These are phyloP conservation scores for Petrolisthes manimaculis DNA, from an alignment of 2,888 invertebrate genomes.

Conservation along the genomic window DNA sequence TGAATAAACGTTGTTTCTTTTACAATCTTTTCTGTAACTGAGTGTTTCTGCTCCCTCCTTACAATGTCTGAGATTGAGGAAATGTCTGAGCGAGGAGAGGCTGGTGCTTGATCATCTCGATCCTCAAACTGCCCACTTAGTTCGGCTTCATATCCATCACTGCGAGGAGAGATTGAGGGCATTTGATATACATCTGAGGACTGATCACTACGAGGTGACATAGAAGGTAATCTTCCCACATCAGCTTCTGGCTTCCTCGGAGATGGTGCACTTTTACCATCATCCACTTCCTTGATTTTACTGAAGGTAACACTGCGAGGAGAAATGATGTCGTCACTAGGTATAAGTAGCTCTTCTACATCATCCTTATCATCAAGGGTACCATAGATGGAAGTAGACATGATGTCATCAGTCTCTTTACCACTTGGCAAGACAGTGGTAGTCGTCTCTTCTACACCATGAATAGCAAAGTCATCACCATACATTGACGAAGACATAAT, in stretches of 20 bases:
- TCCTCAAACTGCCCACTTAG: slow-evolving; percentile 51
- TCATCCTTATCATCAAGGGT: slow-evolving; percentile 42
- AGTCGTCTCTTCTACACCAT: slow-evolving; percentile 46
- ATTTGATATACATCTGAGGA: slow-evolving; percentile 47
- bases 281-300: slow-evolving; percentile 39
- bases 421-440: slow-evolving; percentile 30
- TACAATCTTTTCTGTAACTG: slow-evolving; percentile 34
- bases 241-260: slow-evolving; percentile 24
- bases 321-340: slow-evolving; percentile 48
- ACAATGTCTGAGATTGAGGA: slow-evolving; percentile 53
- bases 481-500: slow-evolving; percentile 65
- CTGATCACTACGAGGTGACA: slow-evolving; percentile 50
- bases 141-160: slow-evolving; percentile 56
- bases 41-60: slow-evolving; percentile 44
- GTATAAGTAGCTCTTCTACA: slow-evolving; percentile 7
- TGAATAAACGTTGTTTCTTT: slow-evolving; percentile 37
- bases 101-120: slow-evolving; percentile 43
- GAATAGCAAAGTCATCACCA: slow-evolving; percentile 57
- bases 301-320: slow-evolving; percentile 47
- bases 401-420: slow-evolving; percentile 54
- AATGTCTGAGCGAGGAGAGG: slow-evolving; percentile 50
- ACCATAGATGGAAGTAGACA: slow-evolving; percentile 64
- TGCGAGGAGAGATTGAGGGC: slow-evolving; percentile 54
- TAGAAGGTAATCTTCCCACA: slow-evolving; percentile 25
- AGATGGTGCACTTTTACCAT: slow-evolving; percentile 15